These are phyloP conservation scores for Malurus alboscapulatus DNA, from an alignment of 2,113 vertebrate genomes.

Conservation along the genomic window DNA sequence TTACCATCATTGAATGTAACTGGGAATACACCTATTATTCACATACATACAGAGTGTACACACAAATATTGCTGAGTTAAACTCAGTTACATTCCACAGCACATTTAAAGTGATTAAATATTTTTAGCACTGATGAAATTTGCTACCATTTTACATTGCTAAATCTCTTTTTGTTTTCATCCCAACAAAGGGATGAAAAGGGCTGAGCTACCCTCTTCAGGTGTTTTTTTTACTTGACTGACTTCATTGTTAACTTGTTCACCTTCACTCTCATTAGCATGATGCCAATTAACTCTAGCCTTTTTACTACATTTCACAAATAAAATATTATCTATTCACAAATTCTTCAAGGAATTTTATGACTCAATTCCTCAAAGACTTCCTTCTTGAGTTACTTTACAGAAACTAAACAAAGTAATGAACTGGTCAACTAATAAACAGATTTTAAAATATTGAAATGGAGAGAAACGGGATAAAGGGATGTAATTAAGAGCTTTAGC, in stretches of 20 bases:
- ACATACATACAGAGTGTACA: not conserved
- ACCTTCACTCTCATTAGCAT: not conserved
- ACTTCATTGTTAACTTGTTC: not conserved
- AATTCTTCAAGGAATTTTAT: not conserved
- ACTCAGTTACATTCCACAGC: not conserved
- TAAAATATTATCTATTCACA: not conserved
- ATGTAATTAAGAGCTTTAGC: not conserved
- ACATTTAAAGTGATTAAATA: not conserved
- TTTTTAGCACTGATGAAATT: not conserved
- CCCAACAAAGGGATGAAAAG: not conserved
- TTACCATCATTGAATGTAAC: not conserved
- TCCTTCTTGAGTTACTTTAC: not conserved
- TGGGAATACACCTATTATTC: not conserved
- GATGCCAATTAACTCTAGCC: not conserved
- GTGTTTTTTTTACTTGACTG: not conserved
- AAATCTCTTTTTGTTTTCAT: not conserved
- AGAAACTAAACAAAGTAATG: not conserved
- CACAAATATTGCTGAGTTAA: not conserved
- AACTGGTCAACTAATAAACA: not conserved
- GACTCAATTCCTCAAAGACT: not conserved
- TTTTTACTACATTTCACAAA: not conserved
- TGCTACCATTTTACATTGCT: not conserved
- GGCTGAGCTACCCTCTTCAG: not conserved
- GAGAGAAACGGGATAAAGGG: not conserved
- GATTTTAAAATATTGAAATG: rapidly evolving